Base-by-base conservation (phyloP, 2,888 invertebrate genomes). In the Philaethria dido region DNA sequence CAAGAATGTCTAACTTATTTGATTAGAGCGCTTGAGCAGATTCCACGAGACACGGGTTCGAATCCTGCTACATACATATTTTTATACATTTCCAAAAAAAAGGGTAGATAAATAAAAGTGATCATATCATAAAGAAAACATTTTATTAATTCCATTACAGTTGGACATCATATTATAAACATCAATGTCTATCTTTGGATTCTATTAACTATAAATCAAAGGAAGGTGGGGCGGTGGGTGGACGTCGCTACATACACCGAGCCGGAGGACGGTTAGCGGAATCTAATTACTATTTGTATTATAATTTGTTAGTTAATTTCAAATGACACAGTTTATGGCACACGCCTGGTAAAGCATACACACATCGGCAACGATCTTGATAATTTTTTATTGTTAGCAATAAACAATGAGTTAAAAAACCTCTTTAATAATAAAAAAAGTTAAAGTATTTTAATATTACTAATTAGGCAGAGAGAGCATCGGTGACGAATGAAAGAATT, bases 181-280 rank as follows among this genome's bases (percentile, higher is more conserved):
- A 75, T 76, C 75, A 72, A 74, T 78, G 78, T 81, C 82, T 86
- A 87, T 89, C 89, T 89, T 89, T 89, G 89, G 89, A 87, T 85
- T 86, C 78, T 86, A 87, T 84, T 80, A 83, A 78, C 72, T 78
- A 77, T 72, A 81, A 81, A 74, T 71, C 75, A 78, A 79, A 33
- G 52, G 33, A 74, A 75, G 72, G 74, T 72, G 74, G 44, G 44
- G 33, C 45, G 20, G 57, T 57, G 57, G 36, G 55, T 20, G 57
- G 57, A 42, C 22, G 57, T 42, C 57, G 36, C 16, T 16, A 11
- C 29, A 5, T n/a, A 6, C 25, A 14, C 18, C 18, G 6, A 14
- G 39, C 20, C 39, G 55, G 55, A 18, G 22, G 8, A 18, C 20
- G 16, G 52, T 14, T n/a, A 14, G 14, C 39, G 14, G 18, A 1